phyloP scores from a whole-genome alignment of 2,113 vertebrate genomes.

The Trochalopteron elliotii region DNA sequence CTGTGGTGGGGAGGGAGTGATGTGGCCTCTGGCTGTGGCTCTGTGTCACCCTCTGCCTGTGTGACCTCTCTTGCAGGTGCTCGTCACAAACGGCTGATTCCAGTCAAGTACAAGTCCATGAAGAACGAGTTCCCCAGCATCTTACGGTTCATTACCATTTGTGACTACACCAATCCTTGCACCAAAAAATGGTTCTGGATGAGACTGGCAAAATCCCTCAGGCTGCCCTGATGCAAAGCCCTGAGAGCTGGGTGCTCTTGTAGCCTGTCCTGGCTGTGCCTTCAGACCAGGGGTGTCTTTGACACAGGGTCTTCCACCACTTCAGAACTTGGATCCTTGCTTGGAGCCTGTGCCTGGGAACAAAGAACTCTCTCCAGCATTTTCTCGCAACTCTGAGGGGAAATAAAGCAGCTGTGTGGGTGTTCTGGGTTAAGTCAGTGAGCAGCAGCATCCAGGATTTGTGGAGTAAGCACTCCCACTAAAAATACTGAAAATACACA shows the following conservation, averaged over 20 bases:
- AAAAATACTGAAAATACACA: not conserved
- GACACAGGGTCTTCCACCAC: not conserved
- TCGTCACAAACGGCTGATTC: conserved; percentile 88
- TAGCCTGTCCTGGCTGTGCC: not conserved
- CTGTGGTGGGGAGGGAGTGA: not conserved
- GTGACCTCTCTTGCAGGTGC: conserved; percentile 77
- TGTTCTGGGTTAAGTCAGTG: not conserved
- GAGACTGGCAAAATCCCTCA: conserved; percentile 88
- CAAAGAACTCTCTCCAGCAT: not conserved
- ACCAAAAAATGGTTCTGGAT: conserved; percentile 94
- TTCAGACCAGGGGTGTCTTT: not conserved
- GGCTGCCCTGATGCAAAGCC: conserved; percentile 72
- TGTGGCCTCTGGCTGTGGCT: not conserved
- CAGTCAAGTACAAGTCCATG: conserved; percentile 92
- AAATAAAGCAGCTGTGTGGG: not conserved
- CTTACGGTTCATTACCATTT: conserved; percentile 90
- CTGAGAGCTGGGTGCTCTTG: not conserved
- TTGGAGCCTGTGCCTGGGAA: not conserved
- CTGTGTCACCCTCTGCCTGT: not conserved
- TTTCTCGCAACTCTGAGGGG: not conserved
- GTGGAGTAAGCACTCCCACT: not conserved
- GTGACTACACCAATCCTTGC: conserved; percentile 92
- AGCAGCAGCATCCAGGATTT: not conserved
- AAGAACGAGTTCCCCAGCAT: conserved; percentile 91
- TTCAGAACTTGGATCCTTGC: not conserved